A percentile compares a stretch with the other conserved stretches of the same genome.
These are phyloP conservation scores for Seira sanloemensis DNA, from an alignment of 2,888 invertebrate genomes.

Conservation along the genomic window DNA sequence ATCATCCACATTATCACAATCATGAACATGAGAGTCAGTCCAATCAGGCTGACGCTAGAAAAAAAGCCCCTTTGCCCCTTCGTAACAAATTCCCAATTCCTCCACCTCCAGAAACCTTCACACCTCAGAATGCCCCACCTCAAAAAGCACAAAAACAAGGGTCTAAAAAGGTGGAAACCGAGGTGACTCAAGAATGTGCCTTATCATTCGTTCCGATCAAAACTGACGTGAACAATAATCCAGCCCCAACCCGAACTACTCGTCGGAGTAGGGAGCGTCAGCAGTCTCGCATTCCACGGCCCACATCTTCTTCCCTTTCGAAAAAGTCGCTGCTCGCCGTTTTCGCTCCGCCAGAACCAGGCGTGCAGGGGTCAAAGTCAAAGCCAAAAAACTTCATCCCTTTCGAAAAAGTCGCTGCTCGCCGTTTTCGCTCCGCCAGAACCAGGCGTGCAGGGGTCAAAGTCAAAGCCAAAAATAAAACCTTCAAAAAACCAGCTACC, in stretches of 20 bases:
- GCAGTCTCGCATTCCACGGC: conserved; percentile 40
- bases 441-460: not conserved
- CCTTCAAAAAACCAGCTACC: not conserved
- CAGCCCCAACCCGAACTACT: not conserved
- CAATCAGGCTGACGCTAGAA: too few relatives aligned
- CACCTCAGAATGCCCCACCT: not conserved
- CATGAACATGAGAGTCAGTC: too few relatives aligned
- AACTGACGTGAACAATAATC: not conserved
- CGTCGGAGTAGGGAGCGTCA: not conserved
- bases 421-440: conserved; percentile 10
- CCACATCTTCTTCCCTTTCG: not conserved
- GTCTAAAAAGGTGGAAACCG: not conserved
- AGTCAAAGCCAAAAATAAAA: not conserved
- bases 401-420: not conserved
- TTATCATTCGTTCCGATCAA: not conserved
- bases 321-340: not conserved
- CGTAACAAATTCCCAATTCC: too few relatives aligned
- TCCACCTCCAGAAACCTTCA: not conserved
- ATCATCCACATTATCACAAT: too few relatives aligned
- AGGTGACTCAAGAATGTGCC: not conserved
- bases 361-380: not conserved
- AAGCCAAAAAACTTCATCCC: not conserved
- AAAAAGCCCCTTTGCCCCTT: too few relatives aligned
- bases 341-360: conserved; percentile 11
- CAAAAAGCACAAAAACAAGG: not conserved